Conservation (phyloP, 2,797 vertebrate genomes). For the Sebastes hubbsi region DNA sequence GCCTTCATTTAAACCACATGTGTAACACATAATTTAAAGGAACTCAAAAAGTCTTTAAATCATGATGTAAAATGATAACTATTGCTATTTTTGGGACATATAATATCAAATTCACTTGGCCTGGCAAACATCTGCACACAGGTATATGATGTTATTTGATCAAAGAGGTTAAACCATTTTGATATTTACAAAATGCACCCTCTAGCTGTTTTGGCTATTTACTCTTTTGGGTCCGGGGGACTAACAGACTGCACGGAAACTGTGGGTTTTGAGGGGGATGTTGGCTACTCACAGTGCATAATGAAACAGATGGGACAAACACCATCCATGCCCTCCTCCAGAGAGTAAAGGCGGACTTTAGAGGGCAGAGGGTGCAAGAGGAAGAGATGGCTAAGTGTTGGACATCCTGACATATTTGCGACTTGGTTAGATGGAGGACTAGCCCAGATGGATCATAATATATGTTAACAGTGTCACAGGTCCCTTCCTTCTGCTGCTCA, state of each 20-base stretch:
- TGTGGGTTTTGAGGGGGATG: neutral
- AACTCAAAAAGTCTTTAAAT: neutral
- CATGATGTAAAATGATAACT: neutral
- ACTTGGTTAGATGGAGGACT: neutral
- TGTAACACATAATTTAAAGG: neutral
- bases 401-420: neutral
- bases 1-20: neutral
- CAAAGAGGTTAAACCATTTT: neutral
- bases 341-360: neutral
- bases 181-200: neutral
- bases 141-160: neutral
- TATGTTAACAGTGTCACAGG: conserved; percentile 12
- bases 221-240: neutral
- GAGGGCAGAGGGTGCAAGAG: neutral
- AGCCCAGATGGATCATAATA: neutral
- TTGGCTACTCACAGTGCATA: neutral
- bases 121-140: neutral
- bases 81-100: neutral
- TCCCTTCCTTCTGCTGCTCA: neutral
- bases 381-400: neutral
- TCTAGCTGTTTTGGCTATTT: neutral
- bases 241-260: neutral
- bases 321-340: neutral
- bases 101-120: accelerated
- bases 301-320: neutral